Conservation (phyloP, 2,797 vertebrate species). For the Taeniopygia guttata region DNA sequence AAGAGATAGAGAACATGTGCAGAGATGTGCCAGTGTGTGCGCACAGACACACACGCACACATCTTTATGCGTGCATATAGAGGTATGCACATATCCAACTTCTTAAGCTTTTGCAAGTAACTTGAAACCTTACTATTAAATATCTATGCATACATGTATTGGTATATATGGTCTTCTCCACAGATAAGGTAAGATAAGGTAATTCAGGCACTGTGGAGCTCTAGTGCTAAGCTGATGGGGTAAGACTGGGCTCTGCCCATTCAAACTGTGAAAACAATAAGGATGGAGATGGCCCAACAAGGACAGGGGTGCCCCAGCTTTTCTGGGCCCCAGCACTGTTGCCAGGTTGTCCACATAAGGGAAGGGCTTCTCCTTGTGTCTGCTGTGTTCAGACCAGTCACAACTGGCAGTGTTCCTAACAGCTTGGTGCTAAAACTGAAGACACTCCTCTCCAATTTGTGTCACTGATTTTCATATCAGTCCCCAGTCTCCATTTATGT, state of each 20-base stretch:
- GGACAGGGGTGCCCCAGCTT: not conserved
- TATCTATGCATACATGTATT: too few species aligned
- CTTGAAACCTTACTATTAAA: not conserved
- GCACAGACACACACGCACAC: fast-evolving
- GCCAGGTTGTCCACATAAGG: fast-evolving
- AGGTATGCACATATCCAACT: not conserved
- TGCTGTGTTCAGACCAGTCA: not conserved
- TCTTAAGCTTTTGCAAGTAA: not conserved
- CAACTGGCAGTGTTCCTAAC: not conserved
- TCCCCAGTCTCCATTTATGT: not conserved
- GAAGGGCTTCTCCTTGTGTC: not conserved
- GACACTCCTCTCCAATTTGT: not conserved
- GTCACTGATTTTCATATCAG: not conserved
- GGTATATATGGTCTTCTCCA: not conserved
- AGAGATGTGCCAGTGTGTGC: fast-evolving
- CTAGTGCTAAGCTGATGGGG: not conserved
- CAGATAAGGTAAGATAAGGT: not conserved
- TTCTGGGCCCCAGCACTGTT: not conserved
- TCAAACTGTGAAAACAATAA: not conserved
- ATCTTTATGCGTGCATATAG: not conserved
- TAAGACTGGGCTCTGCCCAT: not conserved
- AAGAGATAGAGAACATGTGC: not conserved
- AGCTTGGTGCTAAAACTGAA: not conserved
- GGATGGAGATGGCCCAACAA: not conserved
- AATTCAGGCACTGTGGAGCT: not conserved